Evolutionary conservation across 2,888 invertebrate genomes (phyloP).

Genomic region (Cantharis nigra): DNA sequence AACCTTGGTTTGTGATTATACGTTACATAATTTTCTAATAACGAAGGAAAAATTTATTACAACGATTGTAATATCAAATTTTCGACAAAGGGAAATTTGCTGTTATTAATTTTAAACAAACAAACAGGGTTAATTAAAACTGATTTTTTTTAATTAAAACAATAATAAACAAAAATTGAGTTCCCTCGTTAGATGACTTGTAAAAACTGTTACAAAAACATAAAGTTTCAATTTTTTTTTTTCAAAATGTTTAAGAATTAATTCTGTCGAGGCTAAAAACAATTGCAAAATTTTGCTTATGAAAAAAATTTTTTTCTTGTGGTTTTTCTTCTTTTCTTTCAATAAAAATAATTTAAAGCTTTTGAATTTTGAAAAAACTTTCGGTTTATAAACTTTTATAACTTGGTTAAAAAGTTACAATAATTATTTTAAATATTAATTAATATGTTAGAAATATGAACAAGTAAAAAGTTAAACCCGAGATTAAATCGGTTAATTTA

Average conservation of each 20-base stretch:
- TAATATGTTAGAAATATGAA: neutral
- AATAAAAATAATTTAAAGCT: too few species aligned
- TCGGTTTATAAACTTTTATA: too few species aligned
- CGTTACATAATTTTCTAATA: slow-evolving; percentile 5
- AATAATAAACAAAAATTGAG: neutral
- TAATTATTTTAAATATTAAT: neutral
- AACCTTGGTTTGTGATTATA: slow-evolving; percentile 17
- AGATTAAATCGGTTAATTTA: neutral
- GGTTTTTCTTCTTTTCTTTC: too few species aligned
- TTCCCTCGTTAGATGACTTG: neutral
- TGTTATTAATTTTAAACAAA: neutral
- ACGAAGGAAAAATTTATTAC: neutral
- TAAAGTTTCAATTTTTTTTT: too few species aligned
- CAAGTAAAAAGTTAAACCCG: neutral
- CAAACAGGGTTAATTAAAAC: neutral
- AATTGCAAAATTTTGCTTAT: too few species aligned
- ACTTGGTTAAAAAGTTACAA: neutral
- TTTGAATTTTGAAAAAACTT: too few species aligned
- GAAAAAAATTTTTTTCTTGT: too few species aligned
- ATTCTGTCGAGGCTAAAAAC: too few species aligned
- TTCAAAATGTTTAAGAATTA: too few species aligned
- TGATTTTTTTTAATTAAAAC: neutral
- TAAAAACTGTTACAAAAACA: neutral
- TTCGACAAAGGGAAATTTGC: neutral
- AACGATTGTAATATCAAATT: neutral